Evolutionary conservation across 2,113 vertebrate species (phyloP).

Genomic region (Balaenoptera acutorostrata): DNA sequence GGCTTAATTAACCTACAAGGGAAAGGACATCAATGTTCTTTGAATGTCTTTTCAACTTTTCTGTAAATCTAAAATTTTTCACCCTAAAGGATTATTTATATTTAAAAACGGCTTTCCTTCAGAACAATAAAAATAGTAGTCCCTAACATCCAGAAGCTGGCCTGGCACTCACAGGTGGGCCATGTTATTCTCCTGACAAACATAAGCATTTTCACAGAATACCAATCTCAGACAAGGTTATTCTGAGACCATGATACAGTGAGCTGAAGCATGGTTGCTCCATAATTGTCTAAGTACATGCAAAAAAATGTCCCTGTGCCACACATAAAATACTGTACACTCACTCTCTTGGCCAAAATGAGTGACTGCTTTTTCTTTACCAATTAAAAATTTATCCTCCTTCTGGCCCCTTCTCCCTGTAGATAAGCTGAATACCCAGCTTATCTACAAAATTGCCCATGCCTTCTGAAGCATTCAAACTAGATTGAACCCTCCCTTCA

Average conservation of each 20-base stretch:
- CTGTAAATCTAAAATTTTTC: not conserved
- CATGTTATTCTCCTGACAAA: not conserved
- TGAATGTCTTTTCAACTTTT: not conserved
- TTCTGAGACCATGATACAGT: not conserved
- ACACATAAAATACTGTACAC: not conserved
- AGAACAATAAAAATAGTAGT: not conserved
- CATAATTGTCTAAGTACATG: not conserved
- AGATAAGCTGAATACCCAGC: not conserved
- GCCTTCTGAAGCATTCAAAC: not conserved
- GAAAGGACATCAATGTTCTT: not conserved
- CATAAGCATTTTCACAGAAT: not conserved
- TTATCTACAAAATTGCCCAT: not conserved
- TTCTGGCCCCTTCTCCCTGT: not conserved
- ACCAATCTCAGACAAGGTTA: not conserved
- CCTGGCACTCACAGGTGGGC: not conserved
- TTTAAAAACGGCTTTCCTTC: not conserved
- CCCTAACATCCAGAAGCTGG: not conserved
- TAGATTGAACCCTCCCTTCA: not conserved
- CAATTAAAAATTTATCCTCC: not conserved
- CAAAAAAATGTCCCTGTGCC: not conserved
- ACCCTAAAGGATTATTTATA: not conserved
- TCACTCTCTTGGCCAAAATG: too few relatives aligned
- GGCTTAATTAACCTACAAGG: too few relatives aligned
- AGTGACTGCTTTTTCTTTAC: not conserved
- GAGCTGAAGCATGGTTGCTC: not conserved